These are phyloP conservation scores for Botia almorhae DNA, from an alignment of 2,797 vertebrate genomes.

Conservation along the genomic window DNA sequence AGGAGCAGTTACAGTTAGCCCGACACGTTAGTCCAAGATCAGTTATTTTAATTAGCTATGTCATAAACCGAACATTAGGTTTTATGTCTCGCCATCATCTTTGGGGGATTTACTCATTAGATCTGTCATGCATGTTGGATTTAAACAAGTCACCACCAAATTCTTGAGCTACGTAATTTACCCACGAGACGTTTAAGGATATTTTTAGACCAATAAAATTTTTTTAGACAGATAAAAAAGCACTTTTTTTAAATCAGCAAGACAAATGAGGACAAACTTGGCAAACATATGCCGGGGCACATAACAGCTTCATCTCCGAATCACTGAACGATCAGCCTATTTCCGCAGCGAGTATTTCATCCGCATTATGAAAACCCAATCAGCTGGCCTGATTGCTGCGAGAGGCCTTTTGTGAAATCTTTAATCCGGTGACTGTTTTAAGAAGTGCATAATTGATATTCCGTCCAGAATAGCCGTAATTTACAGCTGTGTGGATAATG, in stretches of 20 bases:
- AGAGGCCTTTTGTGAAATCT: constrained; percentile 78
- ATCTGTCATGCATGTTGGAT: constrained; percentile 18
- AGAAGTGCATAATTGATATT: constrained; percentile 88
- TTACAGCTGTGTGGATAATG: constrained; percentile 85
- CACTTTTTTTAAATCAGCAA: constrained; percentile 2
- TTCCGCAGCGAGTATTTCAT: constrained; percentile 66
- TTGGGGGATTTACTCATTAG: constrained; percentile 54
- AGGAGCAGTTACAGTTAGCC: constrained; percentile 54
- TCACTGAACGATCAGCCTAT: constrained; percentile 57
- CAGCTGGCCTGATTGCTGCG: constrained; percentile 74
- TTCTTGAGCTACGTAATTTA: constrained; percentile 30
- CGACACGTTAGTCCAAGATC: constrained; percentile 66
- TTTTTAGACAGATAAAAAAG: not conserved
- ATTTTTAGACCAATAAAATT: constrained; percentile 43
- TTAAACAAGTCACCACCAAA: constrained; percentile 25
- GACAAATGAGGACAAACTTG: constrained; percentile 49
- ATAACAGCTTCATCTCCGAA: constrained; percentile 60
- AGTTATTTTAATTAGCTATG: constrained; percentile 76
- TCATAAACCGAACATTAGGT: constrained; percentile 67
- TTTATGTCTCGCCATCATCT: constrained; percentile 64
- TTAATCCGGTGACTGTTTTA: constrained; percentile 82
- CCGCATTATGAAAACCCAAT: constrained; percentile 76
- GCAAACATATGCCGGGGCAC: constrained; percentile 43
- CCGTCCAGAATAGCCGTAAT: constrained; percentile 82
- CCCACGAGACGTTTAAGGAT: not conserved